Evolutionary conservation across 2,797 vertebrate species (phyloP).

Genomic region (Rhodeus uyekii): DNA sequence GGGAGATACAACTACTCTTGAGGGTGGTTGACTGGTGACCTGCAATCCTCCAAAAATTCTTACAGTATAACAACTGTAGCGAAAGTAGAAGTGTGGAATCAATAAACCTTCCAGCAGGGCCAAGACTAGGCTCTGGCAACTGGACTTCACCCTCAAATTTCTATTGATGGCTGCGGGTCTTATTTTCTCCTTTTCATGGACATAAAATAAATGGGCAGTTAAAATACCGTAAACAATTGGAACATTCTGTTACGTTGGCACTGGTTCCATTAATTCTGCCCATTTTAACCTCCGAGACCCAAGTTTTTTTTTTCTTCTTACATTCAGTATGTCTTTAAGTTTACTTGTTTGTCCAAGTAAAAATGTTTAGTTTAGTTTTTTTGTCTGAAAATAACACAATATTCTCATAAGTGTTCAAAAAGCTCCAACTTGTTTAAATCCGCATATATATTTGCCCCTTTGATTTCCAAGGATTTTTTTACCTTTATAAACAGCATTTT

Average conservation of each 20-base stretch:
- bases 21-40: conserved; percentile 32
- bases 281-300: not conserved
- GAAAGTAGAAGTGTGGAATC: conserved; percentile 1
- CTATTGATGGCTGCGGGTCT: not conserved
- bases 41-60: conserved; percentile 6
- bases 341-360: no score
- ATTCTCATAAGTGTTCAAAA: not conserved
- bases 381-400: no score
- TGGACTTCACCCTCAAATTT: not conserved
- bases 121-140: not conserved
- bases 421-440: not conserved
- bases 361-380: no score
- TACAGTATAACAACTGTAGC: not conserved
- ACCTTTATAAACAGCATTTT: not conserved
- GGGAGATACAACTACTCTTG: conserved; percentile 37
- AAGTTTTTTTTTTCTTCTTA: not conserved
- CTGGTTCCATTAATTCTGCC: not conserved
- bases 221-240: not conserved
- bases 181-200: not conserved
- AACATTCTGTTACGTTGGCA: not conserved
- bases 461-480: not conserved
- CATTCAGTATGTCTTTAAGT: not conserved
- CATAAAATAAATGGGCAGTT: not conserved
- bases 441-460: not conserved
- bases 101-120: conserved; percentile 1